These are phyloP conservation scores for Onychorhynchus coronatus DNA, from an alignment of 2,113 vertebrate genomes.

Conservation along the genomic window DNA sequence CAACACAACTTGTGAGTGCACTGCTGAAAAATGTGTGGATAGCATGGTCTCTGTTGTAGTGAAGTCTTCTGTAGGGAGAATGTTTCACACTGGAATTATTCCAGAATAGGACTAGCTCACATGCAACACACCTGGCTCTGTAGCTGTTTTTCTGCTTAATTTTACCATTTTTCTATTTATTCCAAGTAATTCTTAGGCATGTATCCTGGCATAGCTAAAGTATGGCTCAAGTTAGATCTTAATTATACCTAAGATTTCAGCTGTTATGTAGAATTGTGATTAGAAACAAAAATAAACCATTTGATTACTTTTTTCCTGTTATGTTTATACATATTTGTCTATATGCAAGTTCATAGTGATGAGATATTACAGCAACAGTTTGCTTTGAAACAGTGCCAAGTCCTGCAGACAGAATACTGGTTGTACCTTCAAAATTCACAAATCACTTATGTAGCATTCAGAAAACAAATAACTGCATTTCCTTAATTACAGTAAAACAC, in stretches of 20 bases:
- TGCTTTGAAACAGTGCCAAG: neutral
- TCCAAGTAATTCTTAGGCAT: neutral
- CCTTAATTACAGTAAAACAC: neutral
- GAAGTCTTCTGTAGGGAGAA: neutral
- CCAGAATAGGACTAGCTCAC: neutral
- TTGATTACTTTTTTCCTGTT: neutral
- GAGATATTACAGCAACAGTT: neutral
- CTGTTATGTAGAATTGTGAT: neutral
- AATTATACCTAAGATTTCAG: neutral
- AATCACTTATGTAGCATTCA: neutral
- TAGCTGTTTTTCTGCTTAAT: neutral
- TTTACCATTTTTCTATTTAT: neutral
- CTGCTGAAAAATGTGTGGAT: rapidly evolving
- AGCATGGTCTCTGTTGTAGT: rapidly evolving
- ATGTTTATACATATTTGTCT: neutral
- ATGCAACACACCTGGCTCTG: neutral
- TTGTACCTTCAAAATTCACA: neutral
- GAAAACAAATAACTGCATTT: neutral
- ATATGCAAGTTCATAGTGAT: neutral
- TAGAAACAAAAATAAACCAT: neutral
- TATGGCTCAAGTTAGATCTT: neutral
- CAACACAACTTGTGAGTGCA: neutral
- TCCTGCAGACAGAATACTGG: neutral
- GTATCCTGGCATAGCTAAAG: neutral
- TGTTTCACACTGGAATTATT: neutral